Evolutionary conservation across 2,888 invertebrate species (phyloP).

Genomic region (Mimumesa dahlbomi): DNA sequence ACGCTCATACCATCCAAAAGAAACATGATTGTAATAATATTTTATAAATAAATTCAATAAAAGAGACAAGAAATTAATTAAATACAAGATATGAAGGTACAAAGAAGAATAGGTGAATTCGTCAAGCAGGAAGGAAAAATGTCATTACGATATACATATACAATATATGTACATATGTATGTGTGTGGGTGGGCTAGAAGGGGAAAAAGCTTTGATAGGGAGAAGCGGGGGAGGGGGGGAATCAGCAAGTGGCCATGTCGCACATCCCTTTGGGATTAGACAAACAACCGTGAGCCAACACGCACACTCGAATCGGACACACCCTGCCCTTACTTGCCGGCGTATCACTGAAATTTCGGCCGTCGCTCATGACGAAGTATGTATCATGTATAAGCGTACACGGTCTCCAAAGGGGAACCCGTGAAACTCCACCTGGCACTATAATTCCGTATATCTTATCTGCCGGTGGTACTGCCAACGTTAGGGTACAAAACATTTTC

Average conservation of each 20-base stretch:
- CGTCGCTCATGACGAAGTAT: constrained; percentile 16
- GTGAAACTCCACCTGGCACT: constrained; percentile 27
- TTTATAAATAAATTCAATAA: too few species aligned
- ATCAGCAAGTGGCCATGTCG: constrained; percentile 44
- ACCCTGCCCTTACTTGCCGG: constrained; percentile 45
- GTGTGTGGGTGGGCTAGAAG: too few species aligned
- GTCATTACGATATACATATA: too few species aligned
- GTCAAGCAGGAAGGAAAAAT: too few species aligned
- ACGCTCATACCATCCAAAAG: too few species aligned
- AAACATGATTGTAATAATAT: too few species aligned
- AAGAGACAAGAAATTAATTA: too few species aligned
- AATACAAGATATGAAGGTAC: too few species aligned
- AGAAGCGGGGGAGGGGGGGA: constrained; percentile 10
- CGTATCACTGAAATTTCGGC: constrained; percentile 41
- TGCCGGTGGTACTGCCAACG: background rate
- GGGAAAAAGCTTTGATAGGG: constrained; percentile 33
- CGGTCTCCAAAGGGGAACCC: constrained; percentile 10
- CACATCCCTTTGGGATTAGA: constrained; percentile 50
- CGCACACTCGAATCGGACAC: constrained; percentile 59
- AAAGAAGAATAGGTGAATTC: too few species aligned
- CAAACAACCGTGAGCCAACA: constrained; percentile 54
- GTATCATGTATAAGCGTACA: constrained; percentile 16
- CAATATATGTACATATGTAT: too few species aligned
- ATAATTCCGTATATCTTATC: constrained; percentile 22
- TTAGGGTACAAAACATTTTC: background rate